These are phyloP conservation scores for Chionomys nivalis DNA, from an alignment of 2,113 vertebrate genomes.

Conservation along the genomic window DNA sequence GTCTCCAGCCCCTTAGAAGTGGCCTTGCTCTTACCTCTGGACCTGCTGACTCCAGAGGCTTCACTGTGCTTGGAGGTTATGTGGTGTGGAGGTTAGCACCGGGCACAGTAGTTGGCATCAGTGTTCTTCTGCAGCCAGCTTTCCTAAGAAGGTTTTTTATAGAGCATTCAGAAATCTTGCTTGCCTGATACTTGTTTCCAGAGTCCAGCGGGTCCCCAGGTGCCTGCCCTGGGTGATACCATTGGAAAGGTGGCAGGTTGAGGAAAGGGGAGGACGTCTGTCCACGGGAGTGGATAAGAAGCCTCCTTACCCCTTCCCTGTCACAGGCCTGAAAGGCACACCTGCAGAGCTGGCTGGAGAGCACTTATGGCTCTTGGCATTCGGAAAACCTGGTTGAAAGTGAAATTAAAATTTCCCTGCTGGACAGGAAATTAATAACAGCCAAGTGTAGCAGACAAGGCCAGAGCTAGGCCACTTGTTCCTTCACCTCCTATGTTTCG, in stretches of 20 bases:
- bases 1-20: not conserved
- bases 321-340: not conserved
- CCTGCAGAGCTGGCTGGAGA: not conserved
- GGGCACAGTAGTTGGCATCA: not conserved
- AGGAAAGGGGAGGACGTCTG: not conserved
- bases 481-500: not conserved
- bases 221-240: not conserved
- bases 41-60: not conserved
- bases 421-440: conserved; percentile 63
- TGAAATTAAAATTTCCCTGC: conserved; percentile 55
- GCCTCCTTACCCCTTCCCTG: not conserved
- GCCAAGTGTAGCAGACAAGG: not conserved
- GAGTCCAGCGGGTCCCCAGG: not conserved
- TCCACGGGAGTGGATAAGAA: not conserved
- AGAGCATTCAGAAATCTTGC: not conserved
- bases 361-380: not conserved
- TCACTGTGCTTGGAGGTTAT: not conserved
- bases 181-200: not conserved
- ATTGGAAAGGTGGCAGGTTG: not conserved
- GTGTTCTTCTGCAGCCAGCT: not conserved
- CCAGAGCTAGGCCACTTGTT: not conserved
- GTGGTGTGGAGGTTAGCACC: not conserved
- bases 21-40: not conserved
- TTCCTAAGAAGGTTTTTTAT: rapidly evolving
- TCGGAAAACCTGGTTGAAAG: conserved; percentile 13